Evolutionary conservation across 2,797 vertebrate species (phyloP), one percentile per base, ranked within the genome.

Genomic region (Emydoidea blandingii): DNA sequence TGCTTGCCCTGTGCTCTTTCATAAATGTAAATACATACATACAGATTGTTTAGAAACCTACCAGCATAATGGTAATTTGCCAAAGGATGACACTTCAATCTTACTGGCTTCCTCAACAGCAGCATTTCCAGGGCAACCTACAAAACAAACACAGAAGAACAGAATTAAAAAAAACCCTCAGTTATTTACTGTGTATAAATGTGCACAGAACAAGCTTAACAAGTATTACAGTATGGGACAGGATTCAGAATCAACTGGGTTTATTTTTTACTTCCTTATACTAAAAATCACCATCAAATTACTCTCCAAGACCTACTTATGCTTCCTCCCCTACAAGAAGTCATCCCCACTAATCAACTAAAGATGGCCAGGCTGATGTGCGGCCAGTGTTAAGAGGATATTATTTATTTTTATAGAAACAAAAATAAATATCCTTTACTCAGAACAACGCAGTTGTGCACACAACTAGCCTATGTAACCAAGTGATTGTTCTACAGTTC

Each of bases 21-120:
- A 29, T 4, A 87, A 44, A 49, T 49, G 14, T 86, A 49, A 7
- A 85, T 79, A 74, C 0, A 81, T 79, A 78, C 0, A 81, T 6
- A 50, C 76, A 80, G 81, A 41, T 23, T 1, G 0, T 59, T 81
- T 41, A 59, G 72, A 87, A 85, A 98, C 98, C 86, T 98, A 99
- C 99, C 99, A 0, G 99, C 98, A 56, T 99, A 99, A 98, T 99
- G 99, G 97, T 99, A 99, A 97, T 98, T 98, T 94, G 98, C 98
- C 94, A 99, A 96, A 93, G 97, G 98, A 93, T 98, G 98, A 89
- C 97, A 98, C 97, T 98, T 98, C 96, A 98, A 97, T 97, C 98
- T 98, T 96, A 97, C 91, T 34, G 98, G 97, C 86, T 98, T 98
- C 96, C 96, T 96, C 95, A 99, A 97, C 92, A 99, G 98, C 96